Evolutionary conservation across 2,888 invertebrate species (phyloP), one percentile per base, ranked within the genome.

Genomic region (Mamestra brassicae): DNA sequence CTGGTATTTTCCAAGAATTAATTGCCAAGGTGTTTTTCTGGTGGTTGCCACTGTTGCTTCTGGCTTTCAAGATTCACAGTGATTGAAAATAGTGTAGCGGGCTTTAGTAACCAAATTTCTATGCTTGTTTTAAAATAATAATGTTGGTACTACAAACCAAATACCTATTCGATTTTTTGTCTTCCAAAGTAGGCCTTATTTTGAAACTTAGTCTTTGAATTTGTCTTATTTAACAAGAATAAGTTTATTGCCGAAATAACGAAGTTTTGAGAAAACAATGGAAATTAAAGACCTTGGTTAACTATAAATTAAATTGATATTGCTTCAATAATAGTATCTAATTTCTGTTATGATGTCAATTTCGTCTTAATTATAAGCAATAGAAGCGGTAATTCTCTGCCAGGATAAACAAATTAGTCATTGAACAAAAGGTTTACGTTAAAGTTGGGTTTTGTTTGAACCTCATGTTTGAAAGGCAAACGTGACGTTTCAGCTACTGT

Each of bases 331-430:
- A 26, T 26, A 26, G 26, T 26, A 26, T 78, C 7, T 61, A 13
- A 67, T 60, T 76, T 66, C 15, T 50, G 38, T 54, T 66, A 34
- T 66, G 6, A 72, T 73, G 34, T 47, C 34, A 79, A 79, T 62
- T 73, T 73, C 0, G 17, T 57, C 34, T 67, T 63, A 73, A 80
- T 80, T 80, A 26, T 47, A 54, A 54, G 57, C 38, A 42, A n/a
- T n/a, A 38, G 38, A 72, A 34, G 45, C 45, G 42, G 26, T 38
- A 45, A 62, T 78, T 66, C 50, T 47, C n/a, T 58, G 42, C 45
- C 10, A 26, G 52, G 54, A 52, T 63, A 47, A 58, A 58, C 47
- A 63, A 70, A 66, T 62, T 79, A 11, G 73, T 15, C 50, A 13
- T 7, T 65, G 42, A 47, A 17, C 6, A 38, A 38, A n/a, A 62